Evolutionary conservation across 2,888 invertebrate species (phyloP).

Genomic region (Cantharis rustica): DNA sequence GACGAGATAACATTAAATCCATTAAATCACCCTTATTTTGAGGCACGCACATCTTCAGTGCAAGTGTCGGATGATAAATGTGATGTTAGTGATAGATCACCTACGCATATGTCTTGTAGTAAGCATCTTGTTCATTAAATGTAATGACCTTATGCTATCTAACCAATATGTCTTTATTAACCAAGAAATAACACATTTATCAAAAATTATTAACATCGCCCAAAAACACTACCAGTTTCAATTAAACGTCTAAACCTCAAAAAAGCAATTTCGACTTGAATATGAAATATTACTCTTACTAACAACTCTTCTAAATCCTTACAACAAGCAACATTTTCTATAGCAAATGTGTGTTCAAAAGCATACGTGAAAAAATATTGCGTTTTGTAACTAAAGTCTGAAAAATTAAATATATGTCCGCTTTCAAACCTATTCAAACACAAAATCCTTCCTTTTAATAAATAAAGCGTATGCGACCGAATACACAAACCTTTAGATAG

Average conservation of each 20-base stretch:
- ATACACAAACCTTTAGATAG: not conserved
- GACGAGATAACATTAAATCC: constrained; percentile 20
- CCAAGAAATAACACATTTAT: constrained; percentile 9
- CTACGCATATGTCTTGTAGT: constrained; percentile 41
- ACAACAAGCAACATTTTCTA: not conserved
- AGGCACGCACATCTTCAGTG: constrained; percentile 16
- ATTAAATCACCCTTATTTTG: constrained; percentile 20
- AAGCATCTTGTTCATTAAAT: constrained; percentile 44
- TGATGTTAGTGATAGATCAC: constrained; percentile 43
- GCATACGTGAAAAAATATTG: not conserved
- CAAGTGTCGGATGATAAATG: constrained; percentile 42
- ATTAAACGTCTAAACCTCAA: not conserved
- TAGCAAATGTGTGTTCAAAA: not conserved
- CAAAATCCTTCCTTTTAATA: not conserved
- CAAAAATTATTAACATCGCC: not conserved
- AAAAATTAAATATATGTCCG: not conserved
- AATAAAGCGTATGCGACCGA: not conserved
- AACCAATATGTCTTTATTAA: constrained; percentile 18
- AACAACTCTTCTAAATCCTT: not conserved
- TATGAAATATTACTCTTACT: not conserved
- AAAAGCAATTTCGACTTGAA: not conserved
- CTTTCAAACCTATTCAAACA: not conserved
- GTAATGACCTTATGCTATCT: constrained; percentile 35
- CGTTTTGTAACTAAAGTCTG: not conserved
- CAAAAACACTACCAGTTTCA: not conserved